Evolutionary conservation across 2,113 vertebrate genomes (phyloP).

Genomic region (Sterna hirundo): DNA sequence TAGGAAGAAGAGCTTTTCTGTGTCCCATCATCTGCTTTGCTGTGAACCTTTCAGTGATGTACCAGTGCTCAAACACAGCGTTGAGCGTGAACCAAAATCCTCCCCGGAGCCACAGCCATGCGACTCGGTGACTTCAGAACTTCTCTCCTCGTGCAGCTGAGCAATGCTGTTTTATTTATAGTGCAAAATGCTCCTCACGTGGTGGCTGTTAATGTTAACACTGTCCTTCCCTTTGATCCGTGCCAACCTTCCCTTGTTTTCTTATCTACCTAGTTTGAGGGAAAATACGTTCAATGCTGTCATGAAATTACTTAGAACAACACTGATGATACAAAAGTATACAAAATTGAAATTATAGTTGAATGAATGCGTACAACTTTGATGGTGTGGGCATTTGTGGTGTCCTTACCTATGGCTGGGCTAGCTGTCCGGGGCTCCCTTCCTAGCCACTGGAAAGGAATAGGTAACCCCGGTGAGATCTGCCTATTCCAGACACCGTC

Average conservation of each 20-base stretch:
- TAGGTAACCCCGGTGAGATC: background rate
- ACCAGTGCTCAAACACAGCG: background rate
- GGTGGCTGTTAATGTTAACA: background rate
- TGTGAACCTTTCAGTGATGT: slow-evolving; percentile 1
- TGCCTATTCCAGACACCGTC: background rate
- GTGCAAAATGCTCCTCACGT: background rate
- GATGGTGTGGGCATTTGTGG: too few species aligned
- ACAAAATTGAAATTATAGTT: too few species aligned
- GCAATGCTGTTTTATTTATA: background rate
- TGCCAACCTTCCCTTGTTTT: background rate
- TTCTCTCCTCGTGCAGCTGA: background rate
- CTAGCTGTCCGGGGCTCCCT: background rate
- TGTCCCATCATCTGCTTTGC: background rate
- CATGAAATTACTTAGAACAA: too few species aligned
- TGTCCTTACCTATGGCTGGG: background rate
- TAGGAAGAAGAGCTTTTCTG: background rate
- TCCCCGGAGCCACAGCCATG: background rate
- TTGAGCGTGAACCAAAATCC: background rate
- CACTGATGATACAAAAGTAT: too few species aligned
- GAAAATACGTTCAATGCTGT: background rate
- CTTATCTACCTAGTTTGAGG: too few species aligned
- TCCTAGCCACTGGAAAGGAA: background rate
- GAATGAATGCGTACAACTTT: too few species aligned
- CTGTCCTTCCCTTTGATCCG: background rate
- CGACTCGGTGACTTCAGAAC: background rate